phyloP scores from a whole-genome alignment of 2,888 invertebrate genomes.

The Spatulosminthurus flaviceps region DNA sequence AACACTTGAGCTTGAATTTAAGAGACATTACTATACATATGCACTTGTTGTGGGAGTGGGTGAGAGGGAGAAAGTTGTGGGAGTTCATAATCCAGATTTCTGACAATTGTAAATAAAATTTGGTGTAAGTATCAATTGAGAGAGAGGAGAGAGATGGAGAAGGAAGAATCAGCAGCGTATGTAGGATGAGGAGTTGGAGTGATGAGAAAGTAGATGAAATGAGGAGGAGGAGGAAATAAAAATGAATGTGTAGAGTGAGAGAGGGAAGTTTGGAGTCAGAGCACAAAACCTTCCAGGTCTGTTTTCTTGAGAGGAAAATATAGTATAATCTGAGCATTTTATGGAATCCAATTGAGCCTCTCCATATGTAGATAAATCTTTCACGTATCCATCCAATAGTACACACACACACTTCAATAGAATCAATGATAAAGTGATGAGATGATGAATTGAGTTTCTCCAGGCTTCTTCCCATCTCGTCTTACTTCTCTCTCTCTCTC shows the following conservation, averaged over 20 bases:
- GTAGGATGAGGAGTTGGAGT: slow-evolving; percentile 11
- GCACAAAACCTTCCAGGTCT: neutral
- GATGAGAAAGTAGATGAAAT: slow-evolving; percentile 3
- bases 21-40: no score
- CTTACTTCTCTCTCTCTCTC: slow-evolving; percentile 1
- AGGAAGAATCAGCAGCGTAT: no score
- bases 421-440: slow-evolving; percentile 40
- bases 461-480: neutral
- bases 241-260: neutral
- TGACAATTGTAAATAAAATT: no score
- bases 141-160: neutral
- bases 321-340: neutral
- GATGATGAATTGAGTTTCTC: slow-evolving; percentile 39
- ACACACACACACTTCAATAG: neutral
- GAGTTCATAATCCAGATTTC: no score
- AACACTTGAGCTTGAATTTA: no score
- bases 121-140: neutral
- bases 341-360: no score
- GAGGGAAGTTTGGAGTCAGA: neutral
- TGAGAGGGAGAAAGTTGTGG: no score
- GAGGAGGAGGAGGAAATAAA: neutral
- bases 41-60: no score
- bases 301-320: neutral
- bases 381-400: neutral
- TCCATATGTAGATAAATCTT: neutral